These are phyloP conservation scores for Cisticola juncidis DNA, from an alignment of 2,113 vertebrate genomes.

Conservation along the genomic window DNA sequence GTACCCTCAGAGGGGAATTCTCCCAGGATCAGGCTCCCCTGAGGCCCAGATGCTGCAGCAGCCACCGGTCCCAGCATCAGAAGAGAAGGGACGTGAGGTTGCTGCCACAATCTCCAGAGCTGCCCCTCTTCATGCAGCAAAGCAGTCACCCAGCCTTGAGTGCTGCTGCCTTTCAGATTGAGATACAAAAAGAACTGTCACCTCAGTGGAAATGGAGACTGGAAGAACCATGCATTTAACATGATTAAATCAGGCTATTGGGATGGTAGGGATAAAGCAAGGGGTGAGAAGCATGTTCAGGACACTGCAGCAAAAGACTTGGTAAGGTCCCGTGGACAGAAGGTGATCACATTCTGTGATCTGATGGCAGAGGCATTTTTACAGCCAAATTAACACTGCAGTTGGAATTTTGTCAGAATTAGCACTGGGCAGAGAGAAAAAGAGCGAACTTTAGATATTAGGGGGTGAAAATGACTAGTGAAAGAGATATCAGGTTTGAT, in stretches of 20 bases:
- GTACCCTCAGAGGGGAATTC: fast-evolving
- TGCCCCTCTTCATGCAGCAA: background rate
- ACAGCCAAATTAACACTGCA: background rate
- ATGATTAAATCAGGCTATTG: background rate
- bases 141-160: background rate
- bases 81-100: background rate
- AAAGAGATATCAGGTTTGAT: background rate
- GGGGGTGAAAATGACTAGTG: background rate
- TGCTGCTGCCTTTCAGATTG: background rate
- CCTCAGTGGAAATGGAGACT: background rate
- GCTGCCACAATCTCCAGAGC: background rate
- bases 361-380: background rate
- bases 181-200: background rate
- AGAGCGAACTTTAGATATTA: background rate
- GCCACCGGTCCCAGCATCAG: background rate
- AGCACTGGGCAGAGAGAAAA: fast-evolving
- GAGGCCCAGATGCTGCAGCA: background rate
- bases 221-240: background rate
- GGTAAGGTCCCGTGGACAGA: background rate
- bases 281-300: background rate
- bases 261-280: background rate
- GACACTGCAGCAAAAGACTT: background rate
- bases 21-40: background rate
- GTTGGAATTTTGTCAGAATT: background rate
- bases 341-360: background rate